Evolutionary conservation across 1,140 invertebrate species (phyloP), one percentile per base, ranked within the genome.

Genomic region (Scylla paramamosain): DNA sequence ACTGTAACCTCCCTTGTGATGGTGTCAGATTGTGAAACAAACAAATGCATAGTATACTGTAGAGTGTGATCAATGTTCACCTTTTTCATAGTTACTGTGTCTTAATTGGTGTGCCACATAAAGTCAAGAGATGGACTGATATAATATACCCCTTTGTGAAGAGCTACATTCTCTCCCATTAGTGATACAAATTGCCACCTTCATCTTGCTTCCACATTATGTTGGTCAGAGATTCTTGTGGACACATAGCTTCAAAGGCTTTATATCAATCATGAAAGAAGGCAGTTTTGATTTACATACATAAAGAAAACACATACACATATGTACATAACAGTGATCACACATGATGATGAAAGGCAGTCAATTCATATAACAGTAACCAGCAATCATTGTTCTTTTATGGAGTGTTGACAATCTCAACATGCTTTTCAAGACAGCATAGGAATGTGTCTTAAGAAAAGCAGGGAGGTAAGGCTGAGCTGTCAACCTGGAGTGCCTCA

Each of bases 121-220:
- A n/a, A 77, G n/a, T 7, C 67, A n/a, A 77, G n/a, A 77, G 67
- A 77, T 59, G 10, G 10, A 77, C 6, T 77, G 67, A 7, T 20
- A 77, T 25, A 77, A n/a, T 77, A 25, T n/a, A 77, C 4, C n/a
- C 20, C 67, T 77, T n/a, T 25, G 67, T 77, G 67, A 77, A n/a
- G 20, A 77, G n/a, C n/a, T 12, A 77, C 67, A 77, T 20, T 20
- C 67, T 77, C 20, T 77, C 20, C 20, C 67, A n/a, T 25, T 77
- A 12, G 2, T 77, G 67, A n/a, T 77, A n/a, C n/a, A n/a, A 39
- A n/a, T 77, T 77, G 67, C 20, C 67, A 77, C 67, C 67, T 77
- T 77, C 67, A 77, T 77, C 67, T 77, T 77, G 67, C n/a, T 20
- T 77, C 67, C 67, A n/a, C 67, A 77, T 77, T 77, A 77, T 25